Evolutionary conservation across 2,888 invertebrate genomes (phyloP), one percentile per base, ranked within the genome.

Genomic region (Dioctria rufipes): DNA sequence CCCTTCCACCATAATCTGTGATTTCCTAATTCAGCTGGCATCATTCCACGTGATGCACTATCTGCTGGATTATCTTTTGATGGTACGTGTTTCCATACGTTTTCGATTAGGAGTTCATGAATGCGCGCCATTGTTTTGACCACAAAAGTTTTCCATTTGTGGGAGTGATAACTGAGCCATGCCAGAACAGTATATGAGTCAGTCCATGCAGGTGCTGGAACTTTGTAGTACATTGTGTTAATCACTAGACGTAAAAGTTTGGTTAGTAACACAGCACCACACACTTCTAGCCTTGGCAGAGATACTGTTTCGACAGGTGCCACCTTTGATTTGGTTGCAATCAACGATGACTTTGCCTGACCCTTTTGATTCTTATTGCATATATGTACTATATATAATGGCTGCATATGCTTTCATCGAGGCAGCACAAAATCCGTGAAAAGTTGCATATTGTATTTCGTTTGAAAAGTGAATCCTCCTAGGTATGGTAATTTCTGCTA

Each of bases 111-210:
- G 8, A 25, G 11, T 40, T 67, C 43, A 3, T 67, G 42, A n/a
- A 67, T 67, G 9, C 11, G 9, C 42, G 39, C 9, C 46, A 71
- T n/a, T 13, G 49, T 25, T 13, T 71, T 71, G 11, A 13, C 25
- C 11, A 71, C 71, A 40, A 49, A 71, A 13, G 8, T 71, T 37
- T 71, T 71, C 40, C 37, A 71, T 71, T 71, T 46, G 25, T 11
- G 11, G 3, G 71, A 49, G 37, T 40, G 40, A 49, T 6, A 13
- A 13, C 43, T 8, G n/a, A 71, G 13, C 71, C 71, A 71, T 9
- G 25, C 13, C 8, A 71, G 51, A 4, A 71, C 71, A 3, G 49
- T 49, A 8, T 8, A 11, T 49, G 71, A 71, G 51, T 71, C 71
- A 13, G 71, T 39, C 71, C 71, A 71, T 8, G 25, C 46, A 37